Evolutionary conservation across 2,113 vertebrate species (phyloP).

Genomic region (Hoplias malabaricus): DNA sequence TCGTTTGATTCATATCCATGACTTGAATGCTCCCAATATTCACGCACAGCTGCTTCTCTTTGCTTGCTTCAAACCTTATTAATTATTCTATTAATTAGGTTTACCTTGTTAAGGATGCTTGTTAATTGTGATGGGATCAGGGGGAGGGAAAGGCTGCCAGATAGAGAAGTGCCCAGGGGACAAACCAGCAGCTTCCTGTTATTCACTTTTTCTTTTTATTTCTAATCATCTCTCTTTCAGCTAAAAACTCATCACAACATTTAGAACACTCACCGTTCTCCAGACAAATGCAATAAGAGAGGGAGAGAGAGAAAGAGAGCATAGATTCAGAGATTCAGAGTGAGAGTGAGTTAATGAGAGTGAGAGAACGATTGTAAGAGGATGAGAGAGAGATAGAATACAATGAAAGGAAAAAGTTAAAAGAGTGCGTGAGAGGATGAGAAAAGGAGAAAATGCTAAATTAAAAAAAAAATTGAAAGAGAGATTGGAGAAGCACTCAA

Average conservation of each 20-base stretch:
- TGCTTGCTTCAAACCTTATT: slow-evolving; percentile 39
- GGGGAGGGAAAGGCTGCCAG: slow-evolving; percentile 37
- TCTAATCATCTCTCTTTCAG: not conserved
- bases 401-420: too few species aligned
- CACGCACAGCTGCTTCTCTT: not conserved
- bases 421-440: too few species aligned
- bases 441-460: too few species aligned
- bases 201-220: not conserved
- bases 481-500: too few species aligned
- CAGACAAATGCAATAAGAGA: not conserved
- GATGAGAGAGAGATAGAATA: not conserved
- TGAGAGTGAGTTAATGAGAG: not conserved
- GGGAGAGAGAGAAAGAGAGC: not conserved
- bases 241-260: not conserved
- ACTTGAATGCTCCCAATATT: not conserved
- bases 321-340: too few species aligned
- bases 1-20: not conserved
- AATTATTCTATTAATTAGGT: slow-evolving; percentile 64
- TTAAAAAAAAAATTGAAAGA: too few species aligned
- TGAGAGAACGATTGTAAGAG: not conserved
- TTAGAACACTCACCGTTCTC: not conserved
- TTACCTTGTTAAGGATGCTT: slow-evolving; percentile 53
- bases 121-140: slow-evolving; percentile 58
- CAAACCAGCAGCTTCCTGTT: not conserved
- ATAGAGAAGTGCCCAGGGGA: not conserved